Evolutionary conservation across 2,888 invertebrate species (phyloP).

Genomic region (Candidula unifasciata): DNA sequence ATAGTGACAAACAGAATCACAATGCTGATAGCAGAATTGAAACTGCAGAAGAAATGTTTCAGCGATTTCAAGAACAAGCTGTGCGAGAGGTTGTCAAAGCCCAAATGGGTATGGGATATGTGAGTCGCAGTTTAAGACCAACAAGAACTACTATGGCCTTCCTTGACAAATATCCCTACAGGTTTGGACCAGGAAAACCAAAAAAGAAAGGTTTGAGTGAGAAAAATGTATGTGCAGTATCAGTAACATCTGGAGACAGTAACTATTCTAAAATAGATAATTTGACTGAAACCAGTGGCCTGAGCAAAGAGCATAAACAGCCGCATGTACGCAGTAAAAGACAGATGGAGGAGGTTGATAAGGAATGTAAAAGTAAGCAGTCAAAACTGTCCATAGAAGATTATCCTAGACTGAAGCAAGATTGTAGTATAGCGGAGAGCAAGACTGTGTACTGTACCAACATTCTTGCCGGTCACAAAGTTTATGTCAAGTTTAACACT

Average conservation of each 20-base stretch:
- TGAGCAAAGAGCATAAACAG: not conserved
- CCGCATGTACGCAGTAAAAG: not conserved
- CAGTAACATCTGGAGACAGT: not conserved
- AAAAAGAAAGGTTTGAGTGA: constrained; percentile 28
- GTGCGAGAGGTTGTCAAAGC: constrained; percentile 45
- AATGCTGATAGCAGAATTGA: constrained; percentile 3
- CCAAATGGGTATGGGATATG: constrained; percentile 42
- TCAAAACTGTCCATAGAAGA: constrained; percentile 28
- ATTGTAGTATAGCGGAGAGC: constrained; percentile 27
- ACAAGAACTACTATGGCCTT: constrained; percentile 18
- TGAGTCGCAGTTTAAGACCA: constrained; percentile 46
- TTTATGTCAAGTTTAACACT: constrained; percentile 48
- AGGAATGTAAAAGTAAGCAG: constrained; percentile 19
- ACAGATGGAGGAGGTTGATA: not conserved
- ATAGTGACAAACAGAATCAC: not conserved
- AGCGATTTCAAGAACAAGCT: constrained; percentile 43
- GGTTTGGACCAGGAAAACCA: not conserved
- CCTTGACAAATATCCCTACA: constrained; percentile 35
- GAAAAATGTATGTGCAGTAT: not conserved
- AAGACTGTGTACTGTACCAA: constrained; percentile 39
- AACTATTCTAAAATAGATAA: not conserved
- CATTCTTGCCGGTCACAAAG: constrained; percentile 47
- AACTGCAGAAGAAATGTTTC: constrained; percentile 51
- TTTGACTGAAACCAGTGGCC: not conserved
- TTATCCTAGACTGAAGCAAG: constrained; percentile 42